A percentile compares a stretch with the other conserved stretches of the same genome.
Conservation (phyloP, 1,140 invertebrate genomes). For the Cydia amplana region DNA sequence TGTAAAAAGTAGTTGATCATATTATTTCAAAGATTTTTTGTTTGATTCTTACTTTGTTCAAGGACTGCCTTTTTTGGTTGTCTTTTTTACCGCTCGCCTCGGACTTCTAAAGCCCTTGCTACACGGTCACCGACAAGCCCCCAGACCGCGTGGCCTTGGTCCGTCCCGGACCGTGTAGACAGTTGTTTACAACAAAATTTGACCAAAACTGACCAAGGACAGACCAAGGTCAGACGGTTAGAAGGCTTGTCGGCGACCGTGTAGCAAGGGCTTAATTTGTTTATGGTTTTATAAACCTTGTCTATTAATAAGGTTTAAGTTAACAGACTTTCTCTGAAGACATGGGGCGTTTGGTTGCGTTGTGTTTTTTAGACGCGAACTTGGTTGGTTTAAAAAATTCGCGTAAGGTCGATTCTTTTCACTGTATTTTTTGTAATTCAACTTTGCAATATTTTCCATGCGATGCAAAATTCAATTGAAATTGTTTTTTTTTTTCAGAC, state of each 20-base stretch:
- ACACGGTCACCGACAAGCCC: too few relatives aligned
- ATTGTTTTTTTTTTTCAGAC: too few relatives aligned
- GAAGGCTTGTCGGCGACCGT: too few relatives aligned
- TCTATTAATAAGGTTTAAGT: conserved; percentile 7
- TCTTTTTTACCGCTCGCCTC: neutral
- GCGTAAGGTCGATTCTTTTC: neutral
- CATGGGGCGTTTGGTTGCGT: neutral
- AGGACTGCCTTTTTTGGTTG: neutral
- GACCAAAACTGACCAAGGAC: too few relatives aligned
- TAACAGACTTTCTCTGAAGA: conserved; percentile 10
- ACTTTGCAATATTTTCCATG: conserved; percentile 3
- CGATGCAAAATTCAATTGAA: neutral
- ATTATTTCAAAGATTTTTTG: neutral
- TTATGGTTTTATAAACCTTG: neutral
- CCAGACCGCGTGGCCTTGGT: too few relatives aligned
- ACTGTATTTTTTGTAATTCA: neutral
- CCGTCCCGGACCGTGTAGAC: too few relatives aligned
- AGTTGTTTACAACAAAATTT: too few relatives aligned
- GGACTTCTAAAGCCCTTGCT: too few relatives aligned
- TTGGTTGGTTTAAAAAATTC: neutral
- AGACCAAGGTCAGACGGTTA: too few relatives aligned
- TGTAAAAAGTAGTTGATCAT: neutral
- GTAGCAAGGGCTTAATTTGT: too few relatives aligned
- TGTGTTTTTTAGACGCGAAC: neutral
- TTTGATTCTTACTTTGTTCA: neutral